Percentiles rank a stretch among this genome's conserved stretches.
phyloP scores from a whole-genome alignment of 2,113 vertebrate species.

The Cettia cetti region DNA sequence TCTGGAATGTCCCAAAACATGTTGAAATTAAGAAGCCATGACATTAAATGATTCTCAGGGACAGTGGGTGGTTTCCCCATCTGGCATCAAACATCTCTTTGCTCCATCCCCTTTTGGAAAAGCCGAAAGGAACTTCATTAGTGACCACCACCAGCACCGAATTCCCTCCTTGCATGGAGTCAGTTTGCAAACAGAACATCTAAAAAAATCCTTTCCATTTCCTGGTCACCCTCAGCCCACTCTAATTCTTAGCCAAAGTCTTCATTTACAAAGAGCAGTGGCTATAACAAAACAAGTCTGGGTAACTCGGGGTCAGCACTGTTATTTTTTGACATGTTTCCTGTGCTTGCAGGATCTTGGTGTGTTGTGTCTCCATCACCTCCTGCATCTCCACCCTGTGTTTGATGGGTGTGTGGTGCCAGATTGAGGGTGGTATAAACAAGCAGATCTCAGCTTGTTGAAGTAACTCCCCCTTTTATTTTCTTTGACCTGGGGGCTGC shows the following conservation, averaged over 20 bases:
- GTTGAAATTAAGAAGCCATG: not conserved
- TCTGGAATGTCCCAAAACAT: not conserved
- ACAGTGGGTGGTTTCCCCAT: rapidly evolving
- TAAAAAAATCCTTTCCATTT: not conserved
- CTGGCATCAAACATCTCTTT: not conserved
- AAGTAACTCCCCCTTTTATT: not conserved
- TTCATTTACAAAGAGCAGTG: not conserved
- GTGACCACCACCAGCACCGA: not conserved
- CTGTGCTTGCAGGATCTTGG: not conserved
- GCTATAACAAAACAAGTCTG: not conserved
- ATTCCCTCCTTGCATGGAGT: not conserved
- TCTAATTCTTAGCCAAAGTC: not conserved
- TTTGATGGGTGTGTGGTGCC: not conserved
- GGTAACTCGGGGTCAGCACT: not conserved
- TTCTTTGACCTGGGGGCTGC: not conserved
- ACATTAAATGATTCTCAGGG: not conserved
- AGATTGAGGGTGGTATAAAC: not conserved
- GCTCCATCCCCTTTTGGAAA: rapidly evolving
- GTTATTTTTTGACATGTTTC: not conserved
- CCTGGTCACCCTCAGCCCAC: not conserved
- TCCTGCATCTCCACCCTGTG: slow-evolving; percentile 1
- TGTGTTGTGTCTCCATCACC: not conserved
- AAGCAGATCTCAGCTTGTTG: not conserved
- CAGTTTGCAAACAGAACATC: not conserved
- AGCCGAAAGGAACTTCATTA: not conserved